These are phyloP conservation scores for Drosophila leontia DNA, from an alignment of 1,140 invertebrate genomes.

Conservation along the genomic window DNA sequence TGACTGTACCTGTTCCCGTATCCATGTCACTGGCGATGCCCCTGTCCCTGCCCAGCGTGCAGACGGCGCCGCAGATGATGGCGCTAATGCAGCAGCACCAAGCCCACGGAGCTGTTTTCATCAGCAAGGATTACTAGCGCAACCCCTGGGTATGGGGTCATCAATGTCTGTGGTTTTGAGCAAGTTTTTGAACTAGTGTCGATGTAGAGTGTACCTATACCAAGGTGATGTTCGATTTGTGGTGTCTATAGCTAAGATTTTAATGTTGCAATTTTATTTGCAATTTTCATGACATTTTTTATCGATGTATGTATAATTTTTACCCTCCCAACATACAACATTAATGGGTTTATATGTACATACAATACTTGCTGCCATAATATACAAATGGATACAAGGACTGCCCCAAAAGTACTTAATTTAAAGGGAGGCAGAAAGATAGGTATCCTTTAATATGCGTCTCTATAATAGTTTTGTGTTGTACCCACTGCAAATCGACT, in stretches of 20 bases:
- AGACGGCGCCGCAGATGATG: constrained; percentile 68
- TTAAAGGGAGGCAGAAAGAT: background rate
- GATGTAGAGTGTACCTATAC: constrained; percentile 33
- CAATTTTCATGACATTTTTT: background rate
- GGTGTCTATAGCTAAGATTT: background rate
- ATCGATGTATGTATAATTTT: background rate
- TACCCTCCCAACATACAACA: background rate
- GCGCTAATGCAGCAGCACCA: constrained; percentile 73
- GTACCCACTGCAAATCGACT: constrained; percentile 16
- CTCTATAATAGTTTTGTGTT: background rate
- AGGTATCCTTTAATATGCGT: background rate
- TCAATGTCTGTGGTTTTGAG: constrained; percentile 23
- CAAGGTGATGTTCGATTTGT: constrained; percentile 11
- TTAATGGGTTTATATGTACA: background rate
- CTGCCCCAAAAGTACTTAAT: background rate
- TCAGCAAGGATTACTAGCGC: constrained; percentile 69
- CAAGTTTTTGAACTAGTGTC: constrained; percentile 23
- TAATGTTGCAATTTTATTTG: background rate
- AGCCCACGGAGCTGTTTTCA: constrained; percentile 56
- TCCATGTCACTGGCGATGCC: constrained; percentile 66
- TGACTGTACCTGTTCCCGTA: constrained; percentile 48
- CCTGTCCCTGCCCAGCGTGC: constrained; percentile 50
- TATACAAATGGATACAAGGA: background rate
- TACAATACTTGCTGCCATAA: background rate
- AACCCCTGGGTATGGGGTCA: constrained; percentile 12